Evolutionary conservation across 2,797 vertebrate genomes (phyloP), one percentile per base, ranked within the genome.

Genomic region (Echiichthys vipera): DNA sequence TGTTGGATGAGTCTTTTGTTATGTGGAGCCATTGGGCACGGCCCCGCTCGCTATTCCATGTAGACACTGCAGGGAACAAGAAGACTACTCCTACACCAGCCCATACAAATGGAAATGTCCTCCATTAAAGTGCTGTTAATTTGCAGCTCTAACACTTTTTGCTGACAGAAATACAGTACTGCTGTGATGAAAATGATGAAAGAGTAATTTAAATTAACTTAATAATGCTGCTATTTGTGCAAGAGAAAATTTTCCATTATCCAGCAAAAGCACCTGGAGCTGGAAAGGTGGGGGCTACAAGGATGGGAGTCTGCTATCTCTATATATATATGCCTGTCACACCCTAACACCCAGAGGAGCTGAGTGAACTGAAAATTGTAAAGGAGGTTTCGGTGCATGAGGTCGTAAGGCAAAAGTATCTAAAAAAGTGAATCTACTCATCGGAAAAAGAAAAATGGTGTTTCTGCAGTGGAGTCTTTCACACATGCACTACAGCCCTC

Each of bases 71-170:
- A 54, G 81, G 90, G 74, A 70, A 51, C 62, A 53, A 74, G 51
- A 67, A 74, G 75, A 58, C 81, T 13, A 81, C 87, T 85, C 87
- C 89, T 76, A 65, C 74, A 71, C 45, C 58, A 58, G 73, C 65
- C 54, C 77, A 87, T 83, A 77, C 76, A 89, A 59, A 92, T 90
- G 86, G 84, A 88, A 88, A 91, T 85, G 67, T 70, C 66, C 59
- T 80, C 45, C 43, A 62, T 74, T 36, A 65, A 79, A 57, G 15
- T 58, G 74, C 20, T 50, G 47, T 27, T 84, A 86, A 88, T 69
- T 88, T 27, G 20, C 40, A 65, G 42, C 42, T 37, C 10, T 51
- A 43, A 46, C 47, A 71, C 72, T 64, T 78, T n/a, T 73, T 56
- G 71, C 61, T 50, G 50, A 77, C 50, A n/a, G 14, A 65, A 62